These are phyloP conservation scores for Atrina japonica DNA, from an alignment of 2,888 invertebrate genomes.

Conservation along the genomic window DNA sequence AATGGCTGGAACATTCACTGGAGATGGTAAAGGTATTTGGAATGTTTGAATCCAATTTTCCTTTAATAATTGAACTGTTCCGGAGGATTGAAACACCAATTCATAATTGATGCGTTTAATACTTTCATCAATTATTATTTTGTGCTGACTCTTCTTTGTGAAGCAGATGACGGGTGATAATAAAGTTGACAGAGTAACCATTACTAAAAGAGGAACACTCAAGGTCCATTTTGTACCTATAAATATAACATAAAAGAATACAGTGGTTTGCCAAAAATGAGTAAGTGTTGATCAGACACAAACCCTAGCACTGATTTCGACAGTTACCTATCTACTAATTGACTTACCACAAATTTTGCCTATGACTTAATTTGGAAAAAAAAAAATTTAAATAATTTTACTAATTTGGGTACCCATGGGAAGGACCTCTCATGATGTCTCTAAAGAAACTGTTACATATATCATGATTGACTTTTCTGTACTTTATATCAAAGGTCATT, in stretches of 20 bases:
- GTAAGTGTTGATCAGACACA: conserved; percentile 13
- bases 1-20: not conserved
- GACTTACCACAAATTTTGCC: not conserved
- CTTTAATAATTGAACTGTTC: conserved; percentile 1
- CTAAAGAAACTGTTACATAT: not conserved
- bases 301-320: not conserved
- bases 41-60: conserved; percentile 35
- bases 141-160: not conserved
- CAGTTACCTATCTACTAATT: not conserved
- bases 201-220: not conserved
- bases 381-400: not conserved
- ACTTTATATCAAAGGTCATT: too few relatives aligned
- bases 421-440: not conserved
- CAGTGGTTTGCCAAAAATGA: not conserved
- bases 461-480: too few relatives aligned
- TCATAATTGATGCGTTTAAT: conserved; percentile 33
- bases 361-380: too few relatives aligned
- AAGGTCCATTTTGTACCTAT: conserved; percentile 8
- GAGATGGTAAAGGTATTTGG: conserved; percentile 15
- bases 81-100: conserved; percentile 15
- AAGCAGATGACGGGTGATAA: not conserved
- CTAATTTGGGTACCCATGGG: not conserved
- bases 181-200: not conserved
- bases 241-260: conserved; percentile 12
- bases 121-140: not conserved